Base-by-base conservation (phyloP, 2,113 vertebrate genomes). In the Verasper variegatus region DNA sequence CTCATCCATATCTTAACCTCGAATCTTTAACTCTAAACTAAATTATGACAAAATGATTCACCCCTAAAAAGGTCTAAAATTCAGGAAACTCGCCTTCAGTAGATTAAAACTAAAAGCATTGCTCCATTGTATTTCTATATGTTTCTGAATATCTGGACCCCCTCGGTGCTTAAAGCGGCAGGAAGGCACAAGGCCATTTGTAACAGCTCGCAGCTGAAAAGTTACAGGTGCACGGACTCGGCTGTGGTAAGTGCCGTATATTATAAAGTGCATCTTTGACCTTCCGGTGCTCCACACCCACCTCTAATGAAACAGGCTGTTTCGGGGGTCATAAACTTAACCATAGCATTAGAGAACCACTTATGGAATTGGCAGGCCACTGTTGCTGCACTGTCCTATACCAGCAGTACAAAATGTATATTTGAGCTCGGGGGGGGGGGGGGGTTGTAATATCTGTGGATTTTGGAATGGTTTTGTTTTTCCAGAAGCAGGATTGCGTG, bases 251-350 rank as follows among this genome's bases (percentile, higher is more conserved):
- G 57, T 51, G 47, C 74, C 45, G 51, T 45, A 51, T 27, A 74
- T 64, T 74, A 20, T 66, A 23, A 56, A 60, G 65, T 63, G 47
- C 55, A 57, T 78, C 74, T 63, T 59, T 86, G 65, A 86, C 87
- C 77, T 79, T 54, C 23, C 61, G 3, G 6, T 68, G 72, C 57
- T 63, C 65, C 49, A 35, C 40, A 49, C 76, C 70, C 73, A 65
- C 60, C 42, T 81, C 78, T 85, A 69, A 88, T 88, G 71, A 88
- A 87, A 83, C 42, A 23, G 62, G 65, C 67, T 54, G 56, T 84
- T 81, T 77, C 52, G 23, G 5, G 78, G n/a, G 51, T 80, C 81
- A 74, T 87, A 86, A 75, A 81, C 21, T 27, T 64, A 80, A 79
- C 59, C 61, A 45, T 26, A 74, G 54, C 85, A 70, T 88, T 78